These are phyloP conservation scores for Pleuronectes platessa DNA, from an alignment of 2,113 vertebrate species.

Conservation along the genomic window DNA sequence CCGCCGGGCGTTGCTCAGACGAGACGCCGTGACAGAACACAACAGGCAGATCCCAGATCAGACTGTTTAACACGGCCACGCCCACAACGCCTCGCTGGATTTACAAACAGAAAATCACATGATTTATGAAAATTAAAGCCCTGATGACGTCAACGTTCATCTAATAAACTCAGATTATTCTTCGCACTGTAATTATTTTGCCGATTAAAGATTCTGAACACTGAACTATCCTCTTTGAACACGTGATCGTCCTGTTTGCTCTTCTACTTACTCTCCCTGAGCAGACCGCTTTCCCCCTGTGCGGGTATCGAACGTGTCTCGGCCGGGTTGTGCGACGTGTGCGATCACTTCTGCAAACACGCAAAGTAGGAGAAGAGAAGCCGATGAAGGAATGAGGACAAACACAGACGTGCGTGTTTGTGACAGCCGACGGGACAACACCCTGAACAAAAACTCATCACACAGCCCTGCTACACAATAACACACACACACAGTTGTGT, in stretches of 20 bases:
- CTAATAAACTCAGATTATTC: not conserved
- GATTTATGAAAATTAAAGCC: not conserved
- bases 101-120: not conserved
- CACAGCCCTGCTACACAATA: not conserved
- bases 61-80: not conserved
- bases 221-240: not conserved
- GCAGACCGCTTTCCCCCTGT: not conserved
- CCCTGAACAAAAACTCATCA: slow-evolving; percentile 21
- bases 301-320: not conserved
- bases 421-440: slow-evolving; percentile 31
- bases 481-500: not conserved
- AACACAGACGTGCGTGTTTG: slow-evolving; percentile 28
- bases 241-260: not conserved
- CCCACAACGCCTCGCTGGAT: not conserved
- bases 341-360: slow-evolving; percentile 15
- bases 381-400: not conserved
- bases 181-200: not conserved
- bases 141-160: not conserved
- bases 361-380: not conserved
- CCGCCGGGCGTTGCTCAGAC: slow-evolving; percentile 59
- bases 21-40: slow-evolving; percentile 28
- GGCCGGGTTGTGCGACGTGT: not conserved
- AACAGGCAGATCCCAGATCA: not conserved
- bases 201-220: not conserved
- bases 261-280: not conserved